Evolutionary conservation across 2,888 invertebrate species (phyloP), one percentile per base, ranked within the genome.

Genomic region (Cerceris rybyensis): DNA sequence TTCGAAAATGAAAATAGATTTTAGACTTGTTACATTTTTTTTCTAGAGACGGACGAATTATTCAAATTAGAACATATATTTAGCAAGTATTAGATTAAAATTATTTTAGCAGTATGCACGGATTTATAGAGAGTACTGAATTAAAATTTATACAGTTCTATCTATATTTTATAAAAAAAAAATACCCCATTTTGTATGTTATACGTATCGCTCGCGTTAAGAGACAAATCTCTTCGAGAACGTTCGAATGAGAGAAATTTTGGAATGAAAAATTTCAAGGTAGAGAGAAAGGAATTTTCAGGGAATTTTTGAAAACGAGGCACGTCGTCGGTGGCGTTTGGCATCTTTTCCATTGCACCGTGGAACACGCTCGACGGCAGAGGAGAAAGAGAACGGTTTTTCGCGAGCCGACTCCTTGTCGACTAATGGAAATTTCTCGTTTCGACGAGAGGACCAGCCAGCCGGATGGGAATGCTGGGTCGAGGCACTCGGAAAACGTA

Each of bases 401-500:
- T 61, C 70, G 69, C 70, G 65, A 67, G 59, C 46, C 68, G 76
- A 74, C 80, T 83, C 80, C 81, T 81, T 84, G 84, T 83, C 84
- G 87, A 75, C 86, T 90, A 90, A 90, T 90, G 90, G 90, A 88
- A 90, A 85, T 90, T 89, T 86, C 89, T 82, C 86, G 90, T 90
- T 88, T 76, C 76, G 75, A 75, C 80, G 81, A 78, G 82, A 68
- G 77, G 70, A 70, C 82, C 80, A 75, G 74, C 28, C 28, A 4
- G 73, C 69, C 63, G 58, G 70, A 58, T 72, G 72, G 75, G 75
- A 52, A 42, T 67, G 41, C 68, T 60, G 50, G 39, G 64, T 57
- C 68, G 50, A 42, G 64, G 59, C 68, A 76, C 80, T 78, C 76
- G 80, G 81, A 79, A 81, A 85, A 82, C 81, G 86, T 80, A 88